phyloP scores from a whole-genome alignment of 1,140 invertebrate genomes.

The Penaeus vannamei region DNA sequence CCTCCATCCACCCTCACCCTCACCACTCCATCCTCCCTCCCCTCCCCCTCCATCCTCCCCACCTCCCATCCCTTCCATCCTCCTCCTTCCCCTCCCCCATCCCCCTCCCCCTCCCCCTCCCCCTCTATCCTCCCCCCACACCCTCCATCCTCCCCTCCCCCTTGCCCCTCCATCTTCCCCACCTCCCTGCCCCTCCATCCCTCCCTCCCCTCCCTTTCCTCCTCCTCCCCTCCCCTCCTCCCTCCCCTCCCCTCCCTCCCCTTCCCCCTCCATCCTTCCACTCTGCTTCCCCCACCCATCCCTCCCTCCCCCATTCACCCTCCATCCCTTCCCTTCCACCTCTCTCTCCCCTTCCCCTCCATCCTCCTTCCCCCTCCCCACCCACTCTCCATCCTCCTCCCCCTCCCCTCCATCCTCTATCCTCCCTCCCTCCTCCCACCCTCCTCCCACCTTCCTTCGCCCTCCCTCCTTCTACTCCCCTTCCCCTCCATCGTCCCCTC shows the following conservation, averaged over 20 bases:
- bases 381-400: neutral
- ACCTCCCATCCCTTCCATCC: neutral
- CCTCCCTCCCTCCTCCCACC: neutral
- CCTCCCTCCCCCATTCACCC: too few relatives aligned
- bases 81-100: neutral
- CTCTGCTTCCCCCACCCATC: neutral
- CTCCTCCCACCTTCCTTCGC: neutral
- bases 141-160: neutral
- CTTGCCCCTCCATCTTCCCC: neutral
- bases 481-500: neutral
- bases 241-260: neutral
- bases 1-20: neutral
- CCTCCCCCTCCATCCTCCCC: neutral
- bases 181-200: neutral
- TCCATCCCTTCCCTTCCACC: too few relatives aligned
- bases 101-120: neutral
- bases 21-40: neutral
- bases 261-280: neutral
- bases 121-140: neutral
- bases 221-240: neutral
- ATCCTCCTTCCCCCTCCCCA: neutral
- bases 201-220: neutral
- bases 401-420: neutral
- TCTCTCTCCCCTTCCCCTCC: neutral
- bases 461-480: neutral